Percentiles rank a stretch among this genome's conserved stretches.
Evolutionary conservation across 1,140 invertebrate genomes (phyloP).

Genomic region (Formica selysi): DNA sequence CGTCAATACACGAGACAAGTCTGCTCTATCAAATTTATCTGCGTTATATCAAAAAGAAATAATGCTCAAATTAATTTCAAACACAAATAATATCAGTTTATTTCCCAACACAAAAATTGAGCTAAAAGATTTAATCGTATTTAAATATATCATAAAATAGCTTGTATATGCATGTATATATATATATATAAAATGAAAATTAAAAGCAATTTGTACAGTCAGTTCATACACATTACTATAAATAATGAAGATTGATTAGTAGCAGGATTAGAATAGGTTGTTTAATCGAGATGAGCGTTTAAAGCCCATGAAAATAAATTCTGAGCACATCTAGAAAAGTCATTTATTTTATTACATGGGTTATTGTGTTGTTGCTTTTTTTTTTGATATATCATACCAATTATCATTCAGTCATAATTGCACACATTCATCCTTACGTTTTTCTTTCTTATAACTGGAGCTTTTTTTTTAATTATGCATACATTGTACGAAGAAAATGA

Average conservation of each 20-base stretch:
- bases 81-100: conserved; percentile 43
- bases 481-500: conserved; percentile 81
- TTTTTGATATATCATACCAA: conserved; percentile 77
- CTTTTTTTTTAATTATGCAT: conserved; percentile 77
- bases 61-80: neutral
- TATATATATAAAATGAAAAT: conserved; percentile 37
- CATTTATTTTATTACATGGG: conserved; percentile 83
- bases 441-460: conserved; percentile 71
- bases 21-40: neutral
- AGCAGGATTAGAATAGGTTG: conserved; percentile 20
- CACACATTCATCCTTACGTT: conserved; percentile 80
- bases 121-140: conserved; percentile 31
- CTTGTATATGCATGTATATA: conserved; percentile 25
- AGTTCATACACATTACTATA: conserved; percentile 4
- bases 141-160: conserved; percentile 34
- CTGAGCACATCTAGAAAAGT: conserved; percentile 81
- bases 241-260: conserved; percentile 16
- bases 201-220: conserved; percentile 40
- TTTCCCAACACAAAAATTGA: conserved; percentile 50
- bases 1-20: neutral
- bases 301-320: conserved; percentile 59
- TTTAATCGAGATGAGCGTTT: conserved; percentile 22
- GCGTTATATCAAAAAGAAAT: conserved; percentile 28
- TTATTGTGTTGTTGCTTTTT: conserved; percentile 74
- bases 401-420: conserved; percentile 80